These are phyloP conservation scores for Drosophila pseudoananassae DNA, from an alignment of 1,140 invertebrate species.

Conservation along the genomic window DNA sequence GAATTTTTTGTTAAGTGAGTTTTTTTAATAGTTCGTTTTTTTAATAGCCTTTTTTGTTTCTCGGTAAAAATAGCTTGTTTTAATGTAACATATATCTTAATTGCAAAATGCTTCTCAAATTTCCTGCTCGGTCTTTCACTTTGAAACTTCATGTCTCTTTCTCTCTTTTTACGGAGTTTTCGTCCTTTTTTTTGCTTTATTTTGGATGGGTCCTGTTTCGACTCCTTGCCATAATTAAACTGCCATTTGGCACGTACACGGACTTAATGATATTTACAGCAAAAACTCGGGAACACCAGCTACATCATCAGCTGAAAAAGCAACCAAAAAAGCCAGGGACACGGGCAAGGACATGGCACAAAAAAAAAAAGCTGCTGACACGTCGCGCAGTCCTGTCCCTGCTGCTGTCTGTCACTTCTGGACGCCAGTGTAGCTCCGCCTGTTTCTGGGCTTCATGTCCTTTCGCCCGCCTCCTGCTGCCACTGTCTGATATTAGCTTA, in stretches of 20 bases:
- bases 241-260: constrained; percentile 74
- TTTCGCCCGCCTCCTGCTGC: not conserved
- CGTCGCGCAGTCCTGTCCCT: constrained; percentile 42
- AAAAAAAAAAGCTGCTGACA: constrained; percentile 41
- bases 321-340: not conserved
- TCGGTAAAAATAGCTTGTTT: constrained; percentile 17
- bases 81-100: constrained; percentile 49
- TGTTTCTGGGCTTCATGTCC: constrained; percentile 6
- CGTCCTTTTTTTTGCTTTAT: constrained; percentile 7
- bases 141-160: constrained; percentile 6
- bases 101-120: constrained; percentile 46
- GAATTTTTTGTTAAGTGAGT: constrained; percentile 40
- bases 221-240: constrained; percentile 64
- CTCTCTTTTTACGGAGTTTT: constrained; percentile 21
- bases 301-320: constrained; percentile 10
- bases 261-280: constrained; percentile 75
- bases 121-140: constrained; percentile 14
- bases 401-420: constrained; percentile 24
- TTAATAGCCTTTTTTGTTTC: not conserved
- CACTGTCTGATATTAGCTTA: constrained; percentile 14
- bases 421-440: constrained; percentile 16
- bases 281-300: constrained; percentile 47
- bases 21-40: constrained; percentile 16
- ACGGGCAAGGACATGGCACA: constrained; percentile 27
- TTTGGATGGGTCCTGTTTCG: constrained; percentile 21